A percentile compares a stretch with the other conserved stretches of the same genome.
Evolutionary conservation across 2,113 vertebrate species (phyloP).

Genomic region (Ptyas mucosa): DNA sequence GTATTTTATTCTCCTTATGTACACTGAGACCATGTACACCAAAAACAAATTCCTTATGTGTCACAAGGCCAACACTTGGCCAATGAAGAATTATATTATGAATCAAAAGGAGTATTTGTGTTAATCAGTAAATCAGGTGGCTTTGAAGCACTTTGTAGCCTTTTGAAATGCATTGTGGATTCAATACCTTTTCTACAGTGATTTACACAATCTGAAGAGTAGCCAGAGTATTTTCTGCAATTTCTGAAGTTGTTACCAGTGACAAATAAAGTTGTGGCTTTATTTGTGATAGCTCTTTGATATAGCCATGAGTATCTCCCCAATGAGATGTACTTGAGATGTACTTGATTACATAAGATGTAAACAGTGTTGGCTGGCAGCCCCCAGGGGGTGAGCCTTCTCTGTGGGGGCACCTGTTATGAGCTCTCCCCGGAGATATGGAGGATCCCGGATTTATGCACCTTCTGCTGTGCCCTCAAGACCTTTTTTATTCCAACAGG

Average conservation of each 20-base stretch:
- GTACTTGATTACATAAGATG: too few relatives aligned
- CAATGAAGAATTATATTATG: neutral
- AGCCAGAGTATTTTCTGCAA: neutral
- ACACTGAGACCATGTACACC: too few relatives aligned
- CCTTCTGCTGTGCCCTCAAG: too few relatives aligned
- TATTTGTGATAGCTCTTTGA: neutral
- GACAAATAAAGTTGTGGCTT: neutral
- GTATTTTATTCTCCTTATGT: too few relatives aligned
- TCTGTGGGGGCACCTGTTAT: too few relatives aligned
- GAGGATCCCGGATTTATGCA: too few relatives aligned
- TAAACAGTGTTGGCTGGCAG: too few relatives aligned
- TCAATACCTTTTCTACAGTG: neutral
- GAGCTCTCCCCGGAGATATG: too few relatives aligned
- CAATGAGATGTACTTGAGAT: neutral
- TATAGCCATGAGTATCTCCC: neutral
- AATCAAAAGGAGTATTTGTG: neutral
- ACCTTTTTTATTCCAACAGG: too few relatives aligned
- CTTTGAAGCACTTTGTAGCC: neutral
- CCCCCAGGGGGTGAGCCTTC: too few relatives aligned
- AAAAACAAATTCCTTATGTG: too few relatives aligned
- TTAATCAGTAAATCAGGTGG: neutral
- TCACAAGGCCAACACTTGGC: too few relatives aligned
- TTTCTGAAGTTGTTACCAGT: neutral
- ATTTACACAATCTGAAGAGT: neutral
- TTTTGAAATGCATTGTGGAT: neutral